Percentiles rank a stretch among this genome's conserved stretches.
Evolutionary conservation across 2,797 vertebrate species (phyloP).

Genomic region (Eidolon dupreanum): DNA sequence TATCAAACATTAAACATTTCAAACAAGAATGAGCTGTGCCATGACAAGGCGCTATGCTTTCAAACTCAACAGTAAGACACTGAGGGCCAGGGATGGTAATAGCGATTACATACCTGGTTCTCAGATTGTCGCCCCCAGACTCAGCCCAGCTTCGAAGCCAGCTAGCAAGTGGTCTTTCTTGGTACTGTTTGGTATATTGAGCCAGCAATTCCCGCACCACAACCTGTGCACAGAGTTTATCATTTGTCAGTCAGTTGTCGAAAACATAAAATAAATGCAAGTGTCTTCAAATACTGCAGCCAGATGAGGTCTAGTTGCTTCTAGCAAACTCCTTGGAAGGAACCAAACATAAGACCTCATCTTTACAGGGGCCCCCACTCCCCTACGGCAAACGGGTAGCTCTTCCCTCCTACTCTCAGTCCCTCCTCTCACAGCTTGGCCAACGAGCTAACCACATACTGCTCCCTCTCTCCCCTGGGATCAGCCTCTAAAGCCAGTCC

Average conservation of each 20-base stretch:
- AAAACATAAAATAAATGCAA: not conserved
- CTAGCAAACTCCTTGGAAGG: not conserved
- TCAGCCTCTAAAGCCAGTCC: not conserved
- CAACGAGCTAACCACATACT: not conserved
- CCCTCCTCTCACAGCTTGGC: not conserved
- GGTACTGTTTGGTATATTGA: constrained; percentile 75
- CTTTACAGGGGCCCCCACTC: not conserved
- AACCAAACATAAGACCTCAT: not conserved
- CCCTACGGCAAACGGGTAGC: not conserved
- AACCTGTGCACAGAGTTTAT: constrained; percentile 70
- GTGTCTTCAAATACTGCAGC: not conserved
- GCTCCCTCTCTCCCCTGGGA: not conserved
- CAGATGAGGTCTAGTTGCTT: not conserved
- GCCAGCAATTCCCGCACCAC: constrained; percentile 82
- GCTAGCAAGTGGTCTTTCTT: constrained; percentile 67
- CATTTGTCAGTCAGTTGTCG: not conserved
- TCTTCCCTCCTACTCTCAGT: not conserved
- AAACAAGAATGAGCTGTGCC: not conserved
- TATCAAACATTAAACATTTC: not conserved
- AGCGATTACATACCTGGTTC: constrained; percentile 80
- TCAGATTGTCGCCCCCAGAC: constrained; percentile 76
- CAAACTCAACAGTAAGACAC: not conserved
- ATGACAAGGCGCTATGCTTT: not conserved
- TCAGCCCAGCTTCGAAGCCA: constrained; percentile 79
- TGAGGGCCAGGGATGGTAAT: fast-evolving